A percentile compares a stretch with the other conserved stretches of the same genome.
Evolutionary conservation across 2,888 invertebrate species (phyloP).

Genomic region (Margaritifera margaritifera): DNA sequence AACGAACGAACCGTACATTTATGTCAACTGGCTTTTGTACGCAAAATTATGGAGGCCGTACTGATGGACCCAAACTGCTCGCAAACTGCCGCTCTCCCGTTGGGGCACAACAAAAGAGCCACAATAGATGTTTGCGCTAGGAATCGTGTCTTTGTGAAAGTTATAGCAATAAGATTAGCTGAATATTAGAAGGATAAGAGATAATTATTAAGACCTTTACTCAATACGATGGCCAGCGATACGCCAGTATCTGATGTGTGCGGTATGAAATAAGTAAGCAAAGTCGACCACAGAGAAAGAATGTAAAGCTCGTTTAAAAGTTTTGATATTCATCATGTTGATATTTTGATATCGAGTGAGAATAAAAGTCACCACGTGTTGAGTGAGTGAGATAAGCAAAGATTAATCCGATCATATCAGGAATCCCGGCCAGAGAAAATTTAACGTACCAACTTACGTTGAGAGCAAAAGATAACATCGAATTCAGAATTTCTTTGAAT

Average conservation of each 20-base stretch:
- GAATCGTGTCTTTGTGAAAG: conserved; percentile 6
- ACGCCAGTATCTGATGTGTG: background rate
- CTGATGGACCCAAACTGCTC: conserved; percentile 10
- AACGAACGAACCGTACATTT: conserved; percentile 13
- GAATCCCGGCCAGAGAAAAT: too few relatives aligned
- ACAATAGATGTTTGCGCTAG: conserved; percentile 16
- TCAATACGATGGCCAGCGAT: background rate
- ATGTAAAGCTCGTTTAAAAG: too few relatives aligned
- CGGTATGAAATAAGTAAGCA: too few relatives aligned
- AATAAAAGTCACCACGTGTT: conserved; percentile 29
- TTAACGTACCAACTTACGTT: background rate
- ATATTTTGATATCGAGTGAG: conserved; percentile 27
- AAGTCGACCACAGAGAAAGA: too few relatives aligned
- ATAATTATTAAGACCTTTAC: conserved; percentile 17
- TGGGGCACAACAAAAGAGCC: conserved; percentile 11
- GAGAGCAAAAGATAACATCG: conserved; percentile 18
- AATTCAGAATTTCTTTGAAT: conserved; percentile 23
- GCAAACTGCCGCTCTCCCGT: conserved; percentile 8
- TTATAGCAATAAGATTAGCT: conserved; percentile 16
- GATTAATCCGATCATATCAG: conserved; percentile 9
- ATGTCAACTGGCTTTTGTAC: conserved; percentile 17
- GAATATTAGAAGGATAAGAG: conserved; percentile 18
- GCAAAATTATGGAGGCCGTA: conserved; percentile 15
- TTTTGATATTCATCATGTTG: background rate
- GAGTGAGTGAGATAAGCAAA: conserved; percentile 24